These are phyloP conservation scores for Tribolium castaneum DNA, from an alignment of 1,140 invertebrate genomes.

Conservation along the genomic window DNA sequence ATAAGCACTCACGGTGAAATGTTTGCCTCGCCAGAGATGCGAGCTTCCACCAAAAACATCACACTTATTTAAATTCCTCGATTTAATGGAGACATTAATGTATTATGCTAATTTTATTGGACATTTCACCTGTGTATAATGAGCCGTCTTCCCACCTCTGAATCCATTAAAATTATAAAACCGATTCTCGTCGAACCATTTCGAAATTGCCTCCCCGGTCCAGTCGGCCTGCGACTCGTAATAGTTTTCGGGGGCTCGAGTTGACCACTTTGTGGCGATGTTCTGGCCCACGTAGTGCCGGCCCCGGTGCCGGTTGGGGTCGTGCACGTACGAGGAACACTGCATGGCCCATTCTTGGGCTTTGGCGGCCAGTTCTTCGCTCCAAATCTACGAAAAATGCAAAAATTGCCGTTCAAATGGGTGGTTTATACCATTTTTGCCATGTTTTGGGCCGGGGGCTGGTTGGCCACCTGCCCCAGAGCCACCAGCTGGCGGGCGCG, in stretches of 20 bases:
- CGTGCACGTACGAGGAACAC: conserved; percentile 78
- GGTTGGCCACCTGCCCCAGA: conserved; percentile 78
- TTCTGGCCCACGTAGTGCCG: conserved; percentile 87
- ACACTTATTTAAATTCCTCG: not conserved
- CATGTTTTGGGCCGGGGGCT: conserved; percentile 83
- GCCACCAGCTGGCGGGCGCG: conserved; percentile 81
- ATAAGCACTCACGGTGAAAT: conserved; percentile 22
- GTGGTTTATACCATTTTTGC: conserved; percentile 77
- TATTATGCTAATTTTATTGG: not conserved
- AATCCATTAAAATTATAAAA: conserved; percentile 75
- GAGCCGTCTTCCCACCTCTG: conserved; percentile 75
- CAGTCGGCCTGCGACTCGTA: conserved; percentile 76
- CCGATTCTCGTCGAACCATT: conserved; percentile 85
- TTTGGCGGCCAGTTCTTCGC: conserved; percentile 83
- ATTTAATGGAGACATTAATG: not conserved
- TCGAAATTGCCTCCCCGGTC: conserved; percentile 73
- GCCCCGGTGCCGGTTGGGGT: conserved; percentile 69
- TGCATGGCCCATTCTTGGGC: conserved; percentile 87
- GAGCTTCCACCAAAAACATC: not conserved
- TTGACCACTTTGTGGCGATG: conserved; percentile 83
- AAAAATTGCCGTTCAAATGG: not conserved
- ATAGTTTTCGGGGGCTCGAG: conserved; percentile 69
- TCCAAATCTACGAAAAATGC: conserved; percentile 75
- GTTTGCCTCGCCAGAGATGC: not conserved
- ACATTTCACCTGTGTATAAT: conserved; percentile 81